Conservation (phyloP, 2,797 vertebrate genomes). For the Halcyon chelicuti region DNA sequence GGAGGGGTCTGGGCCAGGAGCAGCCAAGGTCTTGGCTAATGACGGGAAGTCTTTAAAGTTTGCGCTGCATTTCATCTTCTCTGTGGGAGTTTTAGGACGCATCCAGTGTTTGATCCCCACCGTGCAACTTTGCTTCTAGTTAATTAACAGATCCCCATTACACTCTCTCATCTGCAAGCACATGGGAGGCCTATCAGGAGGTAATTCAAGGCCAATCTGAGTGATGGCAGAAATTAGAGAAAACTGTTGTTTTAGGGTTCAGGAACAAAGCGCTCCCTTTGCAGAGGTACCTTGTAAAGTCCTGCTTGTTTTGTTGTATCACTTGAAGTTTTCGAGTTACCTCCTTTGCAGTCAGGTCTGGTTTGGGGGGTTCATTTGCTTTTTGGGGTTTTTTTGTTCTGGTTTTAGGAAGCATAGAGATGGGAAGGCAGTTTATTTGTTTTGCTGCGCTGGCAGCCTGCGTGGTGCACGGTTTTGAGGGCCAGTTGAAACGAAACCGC, state of each 20-base stretch:
- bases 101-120: conserved; percentile 94
- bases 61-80: conserved; percentile 94
- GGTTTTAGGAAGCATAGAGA: neutral
- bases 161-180: conserved; percentile 85
- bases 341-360: neutral
- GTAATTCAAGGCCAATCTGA: conserved; percentile 87
- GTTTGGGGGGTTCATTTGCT: neutral
- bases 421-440: conserved; percentile 11
- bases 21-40: conserved; percentile 96
- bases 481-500: conserved; percentile 18
- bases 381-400: neutral
- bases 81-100: conserved; percentile 91
- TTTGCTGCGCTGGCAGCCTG: conserved; percentile 30
- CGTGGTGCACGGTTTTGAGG: conserved; percentile 42
- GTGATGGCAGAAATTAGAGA: conserved; percentile 84
- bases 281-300: conserved; percentile 65
- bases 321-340: conserved; percentile 23
- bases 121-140: conserved; percentile 88
- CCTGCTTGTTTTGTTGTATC: conserved; percentile 51
- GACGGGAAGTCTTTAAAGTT: conserved; percentile 99
- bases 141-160: conserved; percentile 96
- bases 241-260: conserved; percentile 80
- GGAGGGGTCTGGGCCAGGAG: conserved; percentile 90
- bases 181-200: conserved; percentile 85
- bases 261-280: conserved; percentile 74